Conservation (phyloP, 2,888 invertebrate genomes). For the Stegana nigrithorax region DNA sequence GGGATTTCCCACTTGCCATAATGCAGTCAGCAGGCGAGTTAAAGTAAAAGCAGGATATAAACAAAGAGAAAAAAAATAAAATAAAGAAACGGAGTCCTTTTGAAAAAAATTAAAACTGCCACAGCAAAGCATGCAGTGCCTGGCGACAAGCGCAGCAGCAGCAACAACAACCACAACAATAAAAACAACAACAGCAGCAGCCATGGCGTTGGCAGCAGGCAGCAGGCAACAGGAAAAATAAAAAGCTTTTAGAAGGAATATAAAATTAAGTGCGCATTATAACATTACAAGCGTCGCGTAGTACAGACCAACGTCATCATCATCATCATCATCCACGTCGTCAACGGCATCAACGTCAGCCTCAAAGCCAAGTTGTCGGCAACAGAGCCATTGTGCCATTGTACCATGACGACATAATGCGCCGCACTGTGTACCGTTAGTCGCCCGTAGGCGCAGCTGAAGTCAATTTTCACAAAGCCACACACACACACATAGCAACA, state of each 20-base stretch:
- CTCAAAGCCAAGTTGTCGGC: no score
- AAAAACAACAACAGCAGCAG: no score
- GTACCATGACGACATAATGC: no score
- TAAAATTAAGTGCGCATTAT: conserved; percentile 7
- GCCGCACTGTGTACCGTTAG: no score
- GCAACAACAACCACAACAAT: not conserved
- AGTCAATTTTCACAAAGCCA: no score
- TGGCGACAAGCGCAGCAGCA: not conserved
- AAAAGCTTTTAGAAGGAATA: conserved; percentile 9
- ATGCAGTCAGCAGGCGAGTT: not conserved
- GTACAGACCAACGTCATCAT: no score
- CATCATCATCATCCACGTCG: no score
- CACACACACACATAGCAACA: no score
- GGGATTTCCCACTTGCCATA: conserved; percentile 11
- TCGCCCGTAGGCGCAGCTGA: no score
- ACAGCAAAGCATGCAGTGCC: not conserved
- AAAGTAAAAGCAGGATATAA: not conserved
- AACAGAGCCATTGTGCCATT: no score
- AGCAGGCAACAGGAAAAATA: conserved; percentile 1
- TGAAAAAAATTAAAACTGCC: not conserved
- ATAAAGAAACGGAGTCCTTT: not conserved
- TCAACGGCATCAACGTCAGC: no score
- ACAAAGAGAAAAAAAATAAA: not conserved
- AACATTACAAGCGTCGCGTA: conserved; percentile 7
- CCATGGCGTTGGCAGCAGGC: no score